Evolutionary conservation across 2,888 invertebrate species (phyloP).

Genomic region (Leucophenga montana): DNA sequence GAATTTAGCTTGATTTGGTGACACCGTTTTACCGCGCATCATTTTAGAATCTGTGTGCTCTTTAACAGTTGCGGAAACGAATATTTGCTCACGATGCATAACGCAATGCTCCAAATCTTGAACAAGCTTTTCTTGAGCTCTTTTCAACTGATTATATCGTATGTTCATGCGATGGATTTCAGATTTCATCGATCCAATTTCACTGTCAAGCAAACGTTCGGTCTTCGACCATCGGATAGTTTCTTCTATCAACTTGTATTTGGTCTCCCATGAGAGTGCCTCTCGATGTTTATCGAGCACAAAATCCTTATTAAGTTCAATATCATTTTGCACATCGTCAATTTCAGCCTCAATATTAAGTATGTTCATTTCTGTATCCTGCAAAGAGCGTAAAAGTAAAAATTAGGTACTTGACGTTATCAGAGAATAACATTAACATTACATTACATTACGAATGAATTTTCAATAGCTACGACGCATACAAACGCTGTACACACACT

Average conservation of each 20-base stretch:
- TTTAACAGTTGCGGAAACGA: slow-evolving; percentile 76
- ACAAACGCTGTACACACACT: neutral
- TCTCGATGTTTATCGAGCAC: slow-evolving; percentile 80
- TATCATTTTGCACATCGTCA: slow-evolving; percentile 79
- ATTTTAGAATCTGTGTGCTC: slow-evolving; percentile 74
- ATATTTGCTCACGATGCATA: slow-evolving; percentile 78
- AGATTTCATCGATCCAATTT: slow-evolving; percentile 82
- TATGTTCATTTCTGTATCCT: slow-evolving; percentile 82
- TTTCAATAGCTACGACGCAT: neutral
- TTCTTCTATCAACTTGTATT: slow-evolving; percentile 82
- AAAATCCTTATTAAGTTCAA: slow-evolving; percentile 75
- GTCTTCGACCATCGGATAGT: slow-evolving; percentile 80
- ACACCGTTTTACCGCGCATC: slow-evolving; percentile 72
- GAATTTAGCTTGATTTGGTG: slow-evolving; percentile 76
- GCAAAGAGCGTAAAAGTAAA: slow-evolving; percentile 44
- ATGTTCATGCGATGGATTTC: slow-evolving; percentile 91
- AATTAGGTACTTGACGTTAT: neutral
- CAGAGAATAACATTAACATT: neutral
- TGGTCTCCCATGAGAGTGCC: slow-evolving; percentile 86
- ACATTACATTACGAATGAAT: neutral
- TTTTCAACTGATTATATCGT: slow-evolving; percentile 67
- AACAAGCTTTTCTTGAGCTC: slow-evolving; percentile 73
- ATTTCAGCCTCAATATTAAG: slow-evolving; percentile 81
- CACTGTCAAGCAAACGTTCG: slow-evolving; percentile 80
- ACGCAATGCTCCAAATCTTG: slow-evolving; percentile 80